These are phyloP conservation scores for Ptilorrhoa leucosticta DNA, from an alignment of 2,113 vertebrate species.

Conservation along the genomic window DNA sequence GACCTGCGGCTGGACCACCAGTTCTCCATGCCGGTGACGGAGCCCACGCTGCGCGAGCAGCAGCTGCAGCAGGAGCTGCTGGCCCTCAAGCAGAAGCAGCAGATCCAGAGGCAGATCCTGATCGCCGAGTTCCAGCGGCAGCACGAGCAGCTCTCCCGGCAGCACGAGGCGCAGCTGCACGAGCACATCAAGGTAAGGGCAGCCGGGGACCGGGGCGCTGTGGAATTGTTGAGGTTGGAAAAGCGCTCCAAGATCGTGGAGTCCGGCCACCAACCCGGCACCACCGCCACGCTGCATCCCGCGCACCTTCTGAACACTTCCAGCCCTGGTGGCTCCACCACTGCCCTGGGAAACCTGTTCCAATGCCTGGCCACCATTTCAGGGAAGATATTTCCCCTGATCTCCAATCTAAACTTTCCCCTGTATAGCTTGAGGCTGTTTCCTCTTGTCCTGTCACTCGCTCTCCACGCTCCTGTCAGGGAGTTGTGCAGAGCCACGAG, in stretches of 20 bases:
- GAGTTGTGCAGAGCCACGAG: background rate
- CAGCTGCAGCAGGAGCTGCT: slow-evolving; percentile 96
- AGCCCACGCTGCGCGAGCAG: slow-evolving; percentile 83
- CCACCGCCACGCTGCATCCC: fast-evolving
- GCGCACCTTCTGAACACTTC: fast-evolving
- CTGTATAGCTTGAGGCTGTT: fast-evolving
- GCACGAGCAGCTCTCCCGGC: slow-evolving; percentile 93
- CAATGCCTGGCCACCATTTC: background rate
- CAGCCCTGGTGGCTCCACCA: background rate
- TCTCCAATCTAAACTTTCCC: background rate
- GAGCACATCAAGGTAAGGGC: slow-evolving; percentile 83
- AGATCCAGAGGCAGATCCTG: slow-evolving; percentile 95
- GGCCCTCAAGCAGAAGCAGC: slow-evolving; percentile 94
- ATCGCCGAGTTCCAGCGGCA: slow-evolving; percentile 96
- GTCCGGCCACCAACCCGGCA: too few relatives aligned
- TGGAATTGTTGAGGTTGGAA: background rate
- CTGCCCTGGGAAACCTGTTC: too few relatives aligned
- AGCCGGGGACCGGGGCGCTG: fast-evolving
- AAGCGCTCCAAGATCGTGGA: fast-evolving
- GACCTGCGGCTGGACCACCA: slow-evolving; percentile 93
- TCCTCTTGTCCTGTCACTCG: background rate
- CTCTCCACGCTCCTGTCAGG: background rate
- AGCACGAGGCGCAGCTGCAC: slow-evolving; percentile 94
- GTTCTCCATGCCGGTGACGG: slow-evolving; percentile 79
- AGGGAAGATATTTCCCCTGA: background rate